phyloP scores from a whole-genome alignment of 2,113 vertebrate species.

The Rhinogobius similis region DNA sequence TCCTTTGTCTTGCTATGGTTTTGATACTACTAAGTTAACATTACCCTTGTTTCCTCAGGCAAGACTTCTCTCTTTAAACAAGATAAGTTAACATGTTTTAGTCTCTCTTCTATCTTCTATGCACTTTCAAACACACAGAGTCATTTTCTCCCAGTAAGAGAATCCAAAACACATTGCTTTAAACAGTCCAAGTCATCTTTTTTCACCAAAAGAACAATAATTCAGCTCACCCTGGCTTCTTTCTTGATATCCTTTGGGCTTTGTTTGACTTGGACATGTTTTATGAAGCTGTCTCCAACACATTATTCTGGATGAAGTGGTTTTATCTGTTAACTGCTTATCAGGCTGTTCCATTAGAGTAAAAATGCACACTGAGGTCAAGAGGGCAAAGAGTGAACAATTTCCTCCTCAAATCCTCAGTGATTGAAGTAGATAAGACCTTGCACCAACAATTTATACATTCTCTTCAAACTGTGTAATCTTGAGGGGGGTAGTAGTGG shows the following conservation, averaged over 20 bases:
- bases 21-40: not conserved
- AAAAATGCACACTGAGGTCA: not conserved
- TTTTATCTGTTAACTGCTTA: not conserved
- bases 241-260: conserved; percentile 3
- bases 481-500: not conserved
- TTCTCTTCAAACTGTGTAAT: not conserved
- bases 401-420: not conserved
- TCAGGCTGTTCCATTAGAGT: not conserved
- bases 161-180: not conserved
- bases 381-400: not conserved
- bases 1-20: not conserved
- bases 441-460: too few relatives aligned
- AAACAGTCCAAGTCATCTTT: not conserved
- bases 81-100: too few relatives aligned
- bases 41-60: not conserved
- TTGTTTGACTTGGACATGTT: conserved; percentile 12
- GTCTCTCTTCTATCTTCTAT: not conserved
- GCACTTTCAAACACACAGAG: not conserved
- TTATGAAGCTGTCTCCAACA: conserved; percentile 14
- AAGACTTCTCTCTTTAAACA: not conserved
- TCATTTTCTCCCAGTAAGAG: not conserved
- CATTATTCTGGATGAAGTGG: not conserved
- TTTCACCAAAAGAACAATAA: not conserved
- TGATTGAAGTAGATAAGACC: not conserved
- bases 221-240: not conserved